Base-by-base conservation (phyloP, 2,888 invertebrate species). In the Piscicola geometra region DNA sequence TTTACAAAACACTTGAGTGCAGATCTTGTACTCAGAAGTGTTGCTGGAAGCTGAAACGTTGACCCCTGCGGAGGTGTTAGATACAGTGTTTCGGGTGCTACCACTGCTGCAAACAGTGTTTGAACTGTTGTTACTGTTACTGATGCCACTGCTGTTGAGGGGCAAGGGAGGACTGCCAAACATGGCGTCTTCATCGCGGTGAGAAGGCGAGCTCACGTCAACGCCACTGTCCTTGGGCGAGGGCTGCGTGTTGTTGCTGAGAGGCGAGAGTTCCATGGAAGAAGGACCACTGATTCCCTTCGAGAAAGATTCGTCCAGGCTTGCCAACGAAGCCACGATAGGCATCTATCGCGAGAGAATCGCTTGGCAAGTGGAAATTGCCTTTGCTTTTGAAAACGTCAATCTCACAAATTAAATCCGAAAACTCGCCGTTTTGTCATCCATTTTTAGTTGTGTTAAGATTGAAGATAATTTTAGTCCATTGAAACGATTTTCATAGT, bases 221-320 rank as follows among this genome's bases (percentile, higher is more conserved):
- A 76, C 76, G 21, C 76, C 76, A 41, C 76, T 76, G 32, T 76
- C 76, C 36, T 76, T 76, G 12, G 76, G 76, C 12, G 76, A 76
- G 15, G 76, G 76, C 33, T 73, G 73, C 12, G 73, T 73, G 60
- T 73, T 73, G 64, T 73, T 73, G 41, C 73, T 73, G 33, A 73
- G 60, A 36, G 73, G 73, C 33, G 73, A 73, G n/a, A 73, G 32
- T 21, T 73, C 73, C 73, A 73, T 73, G n/a, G n/a, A 18, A 15
- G 25, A 56, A 56, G 5, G 3, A 15, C 15, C 15, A 18, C 3
- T 3, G n/a, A 25, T 5, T 56, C n/a, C n/a, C 25, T 56, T 56
- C 3, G 60, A 56, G n/a, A 56, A 56, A 56, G 60, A 56, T 5
- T 56, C 60, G 60, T 56, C 60, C 25, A 25, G n/a, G 3, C 5